Conservation (phyloP, 2,113 vertebrate genomes). For the Promerops cafer region DNA sequence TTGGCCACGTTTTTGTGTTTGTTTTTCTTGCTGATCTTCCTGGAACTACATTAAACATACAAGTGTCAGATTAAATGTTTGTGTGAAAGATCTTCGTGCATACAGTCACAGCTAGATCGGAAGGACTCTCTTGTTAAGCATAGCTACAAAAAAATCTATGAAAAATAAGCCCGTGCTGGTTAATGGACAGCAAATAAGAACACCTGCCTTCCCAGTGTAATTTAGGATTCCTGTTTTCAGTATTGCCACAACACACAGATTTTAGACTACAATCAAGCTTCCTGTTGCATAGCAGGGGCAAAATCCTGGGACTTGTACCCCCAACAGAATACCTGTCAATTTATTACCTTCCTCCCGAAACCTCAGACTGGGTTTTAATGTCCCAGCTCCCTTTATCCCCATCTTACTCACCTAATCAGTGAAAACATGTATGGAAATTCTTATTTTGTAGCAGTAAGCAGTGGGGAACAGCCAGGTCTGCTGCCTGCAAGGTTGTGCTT, state of each 20-base stretch:
- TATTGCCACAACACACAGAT: background rate
- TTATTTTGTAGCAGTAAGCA: background rate
- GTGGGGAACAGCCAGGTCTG: background rate
- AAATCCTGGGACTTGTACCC: background rate
- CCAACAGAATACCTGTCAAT: background rate
- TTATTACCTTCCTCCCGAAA: background rate
- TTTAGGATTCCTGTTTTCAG: background rate
- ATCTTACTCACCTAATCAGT: background rate
- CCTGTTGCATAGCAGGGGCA: background rate
- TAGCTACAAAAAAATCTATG: background rate
- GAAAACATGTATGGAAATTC: background rate
- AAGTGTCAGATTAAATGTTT: background rate
- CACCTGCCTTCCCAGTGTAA: background rate
- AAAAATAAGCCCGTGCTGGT: background rate
- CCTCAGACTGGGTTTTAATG: background rate
- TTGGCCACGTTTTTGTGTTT: background rate
- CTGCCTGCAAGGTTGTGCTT: background rate
- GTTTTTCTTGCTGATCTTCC: background rate
- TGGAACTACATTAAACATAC: fast-evolving
- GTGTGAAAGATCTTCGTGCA: background rate
- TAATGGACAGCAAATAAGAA: background rate
- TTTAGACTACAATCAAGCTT: background rate
- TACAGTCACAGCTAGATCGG: background rate
- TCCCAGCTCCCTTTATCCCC: background rate
- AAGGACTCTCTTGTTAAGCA: background rate